Conservation (phyloP, 2,888 invertebrate species). For the Penaeus monodon region DNA sequence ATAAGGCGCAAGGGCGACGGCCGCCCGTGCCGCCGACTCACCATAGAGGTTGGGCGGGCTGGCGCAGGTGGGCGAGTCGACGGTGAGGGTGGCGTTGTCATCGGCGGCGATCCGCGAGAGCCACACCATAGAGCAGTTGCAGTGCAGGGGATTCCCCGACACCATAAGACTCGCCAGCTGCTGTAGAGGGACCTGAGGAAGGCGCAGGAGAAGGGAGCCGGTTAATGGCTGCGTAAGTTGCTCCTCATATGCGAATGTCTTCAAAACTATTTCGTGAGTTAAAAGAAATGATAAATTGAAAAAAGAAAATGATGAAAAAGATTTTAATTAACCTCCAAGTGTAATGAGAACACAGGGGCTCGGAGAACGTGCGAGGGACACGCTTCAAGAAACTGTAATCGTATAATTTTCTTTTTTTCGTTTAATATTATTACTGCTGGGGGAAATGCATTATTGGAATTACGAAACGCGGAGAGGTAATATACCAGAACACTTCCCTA, state of each 20-base stretch:
- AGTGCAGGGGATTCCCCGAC: constrained; percentile 85
- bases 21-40: not conserved
- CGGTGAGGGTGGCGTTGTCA: constrained; percentile 42
- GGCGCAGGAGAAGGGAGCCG: not conserved
- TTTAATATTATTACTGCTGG: no score
- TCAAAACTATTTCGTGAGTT: not conserved
- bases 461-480: no score
- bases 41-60: constrained; percentile 63
- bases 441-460: no score
- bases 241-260: not conserved
- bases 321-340: no score
- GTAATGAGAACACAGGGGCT: no score
- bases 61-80: constrained; percentile 60
- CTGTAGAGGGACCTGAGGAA: constrained; percentile 73
- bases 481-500: no score
- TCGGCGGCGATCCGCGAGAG: constrained; percentile 79
- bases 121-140: constrained; percentile 90
- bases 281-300: no score
- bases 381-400: no score
- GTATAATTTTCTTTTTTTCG: no score
- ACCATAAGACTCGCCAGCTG: constrained; percentile 77
- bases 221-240: not conserved
- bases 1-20: not conserved
- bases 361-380: no score
- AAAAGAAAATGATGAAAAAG: no score